Evolutionary conservation across 2,797 vertebrate genomes (phyloP).

Genomic region (Myiothlypis coronata): DNA sequence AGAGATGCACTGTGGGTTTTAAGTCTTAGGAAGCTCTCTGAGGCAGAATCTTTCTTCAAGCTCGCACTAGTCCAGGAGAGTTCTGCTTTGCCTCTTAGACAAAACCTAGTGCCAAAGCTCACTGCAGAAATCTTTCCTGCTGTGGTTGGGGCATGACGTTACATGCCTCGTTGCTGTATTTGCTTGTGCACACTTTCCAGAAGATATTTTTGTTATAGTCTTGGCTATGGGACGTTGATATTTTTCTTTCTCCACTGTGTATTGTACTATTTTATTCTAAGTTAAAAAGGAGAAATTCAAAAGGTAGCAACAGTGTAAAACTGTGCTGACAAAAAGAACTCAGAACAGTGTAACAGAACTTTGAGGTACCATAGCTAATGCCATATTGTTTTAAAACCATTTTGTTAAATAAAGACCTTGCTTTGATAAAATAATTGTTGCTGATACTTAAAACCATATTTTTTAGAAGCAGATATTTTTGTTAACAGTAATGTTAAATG

Average conservation of each 20-base stretch:
- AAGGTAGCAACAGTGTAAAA: not conserved
- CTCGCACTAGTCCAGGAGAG: not conserved
- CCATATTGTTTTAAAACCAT: not conserved
- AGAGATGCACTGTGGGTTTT: not conserved
- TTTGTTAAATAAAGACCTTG: not conserved
- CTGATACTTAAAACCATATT: not conserved
- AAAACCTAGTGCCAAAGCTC: not conserved
- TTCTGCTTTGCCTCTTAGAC: not conserved
- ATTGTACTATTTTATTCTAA: not conserved
- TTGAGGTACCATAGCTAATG: not conserved
- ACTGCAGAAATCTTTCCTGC: not conserved
- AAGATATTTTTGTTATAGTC: not conserved
- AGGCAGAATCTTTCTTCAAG: not conserved
- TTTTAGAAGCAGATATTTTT: not conserved
- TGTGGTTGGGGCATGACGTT: fast-evolving
- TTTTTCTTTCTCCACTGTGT: not conserved
- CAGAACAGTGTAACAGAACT: not conserved
- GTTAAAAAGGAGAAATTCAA: not conserved
- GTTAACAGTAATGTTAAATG: not conserved
- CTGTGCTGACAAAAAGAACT: not conserved
- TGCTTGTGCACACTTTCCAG: not conserved
- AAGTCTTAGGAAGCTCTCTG: not conserved
- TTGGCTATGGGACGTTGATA: not conserved
- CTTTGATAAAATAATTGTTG: not conserved
- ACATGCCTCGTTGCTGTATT: not conserved